Base-by-base conservation (phyloP, 1,140 invertebrate genomes). In the Meloidogyne chitwoodi region DNA sequence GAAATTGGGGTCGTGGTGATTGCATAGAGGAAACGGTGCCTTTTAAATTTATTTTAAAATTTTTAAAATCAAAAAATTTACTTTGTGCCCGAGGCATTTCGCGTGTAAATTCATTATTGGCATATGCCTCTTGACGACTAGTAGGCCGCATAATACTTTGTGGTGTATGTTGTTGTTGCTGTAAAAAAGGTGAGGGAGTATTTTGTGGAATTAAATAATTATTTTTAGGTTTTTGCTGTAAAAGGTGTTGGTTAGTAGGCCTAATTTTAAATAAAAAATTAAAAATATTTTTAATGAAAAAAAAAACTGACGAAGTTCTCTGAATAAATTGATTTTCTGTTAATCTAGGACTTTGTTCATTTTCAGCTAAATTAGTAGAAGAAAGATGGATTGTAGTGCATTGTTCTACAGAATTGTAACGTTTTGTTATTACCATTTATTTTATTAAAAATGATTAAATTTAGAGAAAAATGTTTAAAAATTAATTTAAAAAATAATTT, bases 401-500 rank as follows among this genome's bases (percentile, higher is more conserved):
- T 10, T 64, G 71, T 63, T 73, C 71, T 38, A 73, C 71, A 34
- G 71, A 73, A 63, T 73, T 63, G 22, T 73, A 73, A 63, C 71
- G 71, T 3, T 64, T 41, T 19, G 29, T 73, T 41, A 19, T 73
- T 24, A 73, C 71, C 71, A 73, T 73, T 68, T 68, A 44, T 19
- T 22, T 24, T 16, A 0, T 22, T 38, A 10, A 5, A 68, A 29
- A 44, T 24, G 10, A 16, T 68, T 12, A 34, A 24, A 31, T 31
- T 31, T 3, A 14, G 27, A 24, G 29, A 31, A 3, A 56, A n/a
- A n/a, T 5, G n/a, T 19, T 48, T 48, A 16, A 19, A 19, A 14
- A 16, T 56, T 8, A 56, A n/a, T 56, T n/a, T n/a, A 56, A 56
- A n/a, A 56, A 56, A n/a, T 56, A 4, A 5, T 19, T 5, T 19